Percentiles rank a stretch among this genome's conserved stretches.
Conservation (phyloP, 1,140 invertebrate species). For the Rhagoletis pomonella region DNA sequence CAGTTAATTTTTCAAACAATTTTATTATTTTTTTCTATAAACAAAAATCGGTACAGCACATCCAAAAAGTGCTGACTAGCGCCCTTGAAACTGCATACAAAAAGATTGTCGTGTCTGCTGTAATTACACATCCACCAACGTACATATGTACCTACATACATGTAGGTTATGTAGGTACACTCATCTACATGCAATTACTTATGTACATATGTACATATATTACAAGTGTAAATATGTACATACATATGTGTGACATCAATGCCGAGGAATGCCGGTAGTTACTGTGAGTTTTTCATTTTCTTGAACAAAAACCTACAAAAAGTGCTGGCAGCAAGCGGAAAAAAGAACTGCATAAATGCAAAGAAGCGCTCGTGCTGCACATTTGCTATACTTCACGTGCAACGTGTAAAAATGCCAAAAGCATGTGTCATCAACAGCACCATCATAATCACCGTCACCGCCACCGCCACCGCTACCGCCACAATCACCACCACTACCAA, state of each 20-base stretch:
- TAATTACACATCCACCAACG: not conserved
- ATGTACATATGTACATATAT: too few relatives aligned
- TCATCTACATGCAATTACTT: not conserved
- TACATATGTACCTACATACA: not conserved
- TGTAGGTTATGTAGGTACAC: too few relatives aligned
- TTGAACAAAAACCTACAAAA: too few relatives aligned
- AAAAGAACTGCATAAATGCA: constrained; percentile 4
- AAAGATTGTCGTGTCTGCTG: constrained; percentile 23
- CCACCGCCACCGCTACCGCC: too few relatives aligned
- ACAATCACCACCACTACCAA: too few relatives aligned
- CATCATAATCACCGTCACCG: not conserved
- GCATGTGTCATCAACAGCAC: constrained; percentile 33
- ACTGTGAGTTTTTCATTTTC: not conserved
- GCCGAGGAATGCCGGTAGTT: constrained; percentile 35
- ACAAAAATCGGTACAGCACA: constrained; percentile 1
- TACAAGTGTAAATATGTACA: not conserved
- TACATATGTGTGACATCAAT: not conserved
- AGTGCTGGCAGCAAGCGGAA: too few relatives aligned
- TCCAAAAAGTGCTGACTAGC: not conserved
- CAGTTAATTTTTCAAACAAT: too few relatives aligned
- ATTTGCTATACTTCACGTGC: constrained; percentile 41
- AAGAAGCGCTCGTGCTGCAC: not conserved
- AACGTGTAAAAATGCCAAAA: constrained; percentile 17
- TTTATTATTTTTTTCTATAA: too few relatives aligned
- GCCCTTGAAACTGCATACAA: constrained; percentile 10